Percentiles rank a stretch among this genome's conserved stretches.
These are phyloP conservation scores for Hydrotaea cyrtoneurina DNA, from an alignment of 2,888 invertebrate genomes.

Conservation along the genomic window DNA sequence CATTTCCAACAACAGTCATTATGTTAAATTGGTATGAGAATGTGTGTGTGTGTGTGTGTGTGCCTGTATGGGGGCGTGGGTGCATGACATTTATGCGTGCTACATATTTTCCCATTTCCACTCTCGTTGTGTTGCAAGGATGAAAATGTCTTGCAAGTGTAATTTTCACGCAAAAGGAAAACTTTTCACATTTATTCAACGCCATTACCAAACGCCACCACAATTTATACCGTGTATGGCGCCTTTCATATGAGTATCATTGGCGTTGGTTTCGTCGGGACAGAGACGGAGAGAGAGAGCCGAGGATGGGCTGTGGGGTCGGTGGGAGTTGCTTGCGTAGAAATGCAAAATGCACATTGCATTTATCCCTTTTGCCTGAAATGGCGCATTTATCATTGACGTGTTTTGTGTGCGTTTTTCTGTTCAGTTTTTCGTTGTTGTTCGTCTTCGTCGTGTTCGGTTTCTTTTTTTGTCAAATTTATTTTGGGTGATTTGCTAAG, in stretches of 20 bases:
- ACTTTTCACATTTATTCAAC: conserved; percentile 50
- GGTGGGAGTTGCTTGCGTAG: not conserved
- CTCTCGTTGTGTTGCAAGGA: conserved; percentile 38
- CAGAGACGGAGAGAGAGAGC: not conserved
- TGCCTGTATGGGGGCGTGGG: conserved; percentile 10
- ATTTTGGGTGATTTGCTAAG: conserved; percentile 62
- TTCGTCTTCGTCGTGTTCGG: conserved; percentile 5
- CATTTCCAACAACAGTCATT: conserved; percentile 52
- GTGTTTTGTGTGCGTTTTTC: conserved; percentile 35
- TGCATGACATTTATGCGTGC: conserved; percentile 13
- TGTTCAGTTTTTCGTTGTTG: conserved; percentile 16
- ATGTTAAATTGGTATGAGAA: conserved; percentile 50
- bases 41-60: conserved; percentile 26
- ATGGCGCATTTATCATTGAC: conserved; percentile 53
- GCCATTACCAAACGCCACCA: conserved; percentile 39
- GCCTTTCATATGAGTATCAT: conserved; percentile 56
- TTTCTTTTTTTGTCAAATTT: conserved; percentile 44
- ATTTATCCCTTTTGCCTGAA: conserved; percentile 21
- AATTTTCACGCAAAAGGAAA: conserved; percentile 50
- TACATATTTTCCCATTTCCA: not conserved
- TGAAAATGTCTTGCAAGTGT: conserved; percentile 36
- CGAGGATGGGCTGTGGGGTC: not conserved
- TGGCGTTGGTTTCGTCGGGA: conserved; percentile 16
- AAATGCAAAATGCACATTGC: conserved; percentile 46
- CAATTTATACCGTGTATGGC: conserved; percentile 31